phyloP scores from a whole-genome alignment of 2,797 vertebrate genomes.

The Enteromius thamalakanensis region DNA sequence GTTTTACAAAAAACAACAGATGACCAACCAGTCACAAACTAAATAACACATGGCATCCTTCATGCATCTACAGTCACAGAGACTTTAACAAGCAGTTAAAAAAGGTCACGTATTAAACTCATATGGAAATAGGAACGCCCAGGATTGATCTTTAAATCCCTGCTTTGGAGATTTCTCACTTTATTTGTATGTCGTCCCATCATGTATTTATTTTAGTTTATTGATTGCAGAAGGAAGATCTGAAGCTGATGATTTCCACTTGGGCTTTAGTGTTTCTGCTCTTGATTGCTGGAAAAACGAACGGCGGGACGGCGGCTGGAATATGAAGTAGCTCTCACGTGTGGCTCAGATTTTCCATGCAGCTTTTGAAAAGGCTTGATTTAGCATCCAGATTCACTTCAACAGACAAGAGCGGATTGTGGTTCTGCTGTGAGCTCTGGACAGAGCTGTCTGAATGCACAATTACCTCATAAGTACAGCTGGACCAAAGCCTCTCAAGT shows the following conservation, averaged over 20 bases:
- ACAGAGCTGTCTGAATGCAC: background rate
- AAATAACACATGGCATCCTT: background rate
- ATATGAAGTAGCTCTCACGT: slow-evolving; percentile 29
- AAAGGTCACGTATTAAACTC: background rate
- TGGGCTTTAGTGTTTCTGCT: background rate
- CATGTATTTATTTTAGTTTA: background rate
- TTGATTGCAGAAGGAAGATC: slow-evolving; percentile 4
- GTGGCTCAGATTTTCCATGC: slow-evolving; percentile 34
- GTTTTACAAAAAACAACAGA: background rate
- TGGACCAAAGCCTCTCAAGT: background rate
- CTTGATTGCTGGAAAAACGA: background rate
- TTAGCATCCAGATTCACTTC: slow-evolving; percentile 6
- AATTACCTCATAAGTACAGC: slow-evolving; percentile 1
- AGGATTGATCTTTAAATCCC: background rate
- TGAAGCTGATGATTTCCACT: slow-evolving; percentile 15
- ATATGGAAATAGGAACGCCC: background rate
- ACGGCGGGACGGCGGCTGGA: background rate
- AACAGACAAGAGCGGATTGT: slow-evolving; percentile 2
- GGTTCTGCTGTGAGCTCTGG: slow-evolving; percentile 1
- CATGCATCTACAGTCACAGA: background rate
- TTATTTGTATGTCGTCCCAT: background rate
- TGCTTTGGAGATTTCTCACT: slow-evolving; percentile 3
- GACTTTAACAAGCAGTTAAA: background rate
- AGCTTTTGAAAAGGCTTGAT: background rate
- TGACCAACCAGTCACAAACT: background rate